These are phyloP conservation scores for Clupea harengus DNA, from an alignment of 2,113 vertebrate genomes.

Conservation along the genomic window DNA sequence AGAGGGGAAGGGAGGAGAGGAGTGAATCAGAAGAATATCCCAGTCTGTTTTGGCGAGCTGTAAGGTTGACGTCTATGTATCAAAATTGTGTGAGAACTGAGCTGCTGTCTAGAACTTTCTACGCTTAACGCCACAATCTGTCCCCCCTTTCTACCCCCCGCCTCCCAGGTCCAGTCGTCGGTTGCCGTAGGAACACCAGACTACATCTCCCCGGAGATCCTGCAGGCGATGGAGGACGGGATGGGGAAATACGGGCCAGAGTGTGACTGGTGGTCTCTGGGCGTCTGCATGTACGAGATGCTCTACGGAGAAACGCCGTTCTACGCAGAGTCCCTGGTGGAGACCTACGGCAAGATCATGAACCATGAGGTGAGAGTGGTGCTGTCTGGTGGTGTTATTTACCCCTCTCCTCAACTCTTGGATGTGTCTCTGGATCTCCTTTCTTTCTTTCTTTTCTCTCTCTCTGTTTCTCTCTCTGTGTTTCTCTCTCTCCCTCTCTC, in stretches of 20 bases:
- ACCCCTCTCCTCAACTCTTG: no score
- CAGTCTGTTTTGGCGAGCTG: background rate
- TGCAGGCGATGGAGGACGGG: conserved; percentile 97
- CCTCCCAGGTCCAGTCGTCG: conserved; percentile 86
- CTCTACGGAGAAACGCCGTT: conserved; percentile 94
- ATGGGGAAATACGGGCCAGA: conserved; percentile 93
- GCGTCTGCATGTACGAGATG: conserved; percentile 98
- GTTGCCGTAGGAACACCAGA: conserved; percentile 95
- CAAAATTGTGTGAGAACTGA: background rate
- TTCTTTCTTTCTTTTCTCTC: background rate
- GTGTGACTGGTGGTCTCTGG: conserved; percentile 98
- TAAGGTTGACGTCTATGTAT: background rate
- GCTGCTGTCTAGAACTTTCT: background rate
- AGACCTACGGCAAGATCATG: conserved; percentile 98
- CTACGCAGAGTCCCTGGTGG: conserved; percentile 92
- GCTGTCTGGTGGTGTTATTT: background rate
- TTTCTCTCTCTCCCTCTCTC: background rate
- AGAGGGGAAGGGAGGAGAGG: no score
- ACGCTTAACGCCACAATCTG: background rate
- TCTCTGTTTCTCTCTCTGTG: background rate
- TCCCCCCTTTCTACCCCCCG: background rate
- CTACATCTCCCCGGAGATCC: conserved; percentile 96
- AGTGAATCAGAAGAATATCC: background rate
- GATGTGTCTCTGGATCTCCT: background rate
- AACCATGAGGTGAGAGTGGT: conserved; percentile 72